Percentiles rank a stretch among this genome's conserved stretches.
These are phyloP conservation scores for Stegodyphus mimosarum DNA, from an alignment of 1,140 invertebrate species.

Conservation along the genomic window DNA sequence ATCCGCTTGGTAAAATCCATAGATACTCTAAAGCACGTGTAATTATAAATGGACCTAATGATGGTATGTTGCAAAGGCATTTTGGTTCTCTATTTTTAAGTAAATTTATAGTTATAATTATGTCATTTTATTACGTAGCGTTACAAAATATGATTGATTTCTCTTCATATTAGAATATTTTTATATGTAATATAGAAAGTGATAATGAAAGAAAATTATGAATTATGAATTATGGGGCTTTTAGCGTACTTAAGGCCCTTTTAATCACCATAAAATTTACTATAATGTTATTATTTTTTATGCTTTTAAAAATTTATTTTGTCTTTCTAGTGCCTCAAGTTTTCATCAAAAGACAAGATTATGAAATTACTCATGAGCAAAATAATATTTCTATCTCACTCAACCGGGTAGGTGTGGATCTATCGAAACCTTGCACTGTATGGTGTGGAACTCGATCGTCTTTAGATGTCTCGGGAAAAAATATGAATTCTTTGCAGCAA, in stretches of 20 bases:
- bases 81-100: neutral
- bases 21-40: slow-evolving; percentile 65
- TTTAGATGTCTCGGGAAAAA: neutral
- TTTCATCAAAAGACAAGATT: neutral
- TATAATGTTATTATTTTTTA: neutral
- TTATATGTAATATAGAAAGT: no score
- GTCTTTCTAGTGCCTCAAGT: slow-evolving; percentile 17
- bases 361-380: slow-evolving; percentile 36
- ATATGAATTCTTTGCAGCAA: slow-evolving; percentile 8
- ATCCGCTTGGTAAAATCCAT: slow-evolving; percentile 63
- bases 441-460: slow-evolving; percentile 18
- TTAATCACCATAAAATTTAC: neutral
- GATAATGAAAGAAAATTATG: no score
- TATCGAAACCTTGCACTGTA: slow-evolving; percentile 37
- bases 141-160: neutral
- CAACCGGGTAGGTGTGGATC: slow-evolving; percentile 60
- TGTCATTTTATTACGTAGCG: neutral
- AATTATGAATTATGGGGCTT: no score
- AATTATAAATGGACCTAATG: slow-evolving; percentile 68
- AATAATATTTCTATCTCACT: slow-evolving; percentile 60
- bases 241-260: no score
- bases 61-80: slow-evolving; percentile 52
- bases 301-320: neutral
- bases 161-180: no score
- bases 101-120: neutral